These are phyloP conservation scores for Priocnemis perturbator DNA, from an alignment of 2,888 invertebrate genomes.

Conservation along the genomic window DNA sequence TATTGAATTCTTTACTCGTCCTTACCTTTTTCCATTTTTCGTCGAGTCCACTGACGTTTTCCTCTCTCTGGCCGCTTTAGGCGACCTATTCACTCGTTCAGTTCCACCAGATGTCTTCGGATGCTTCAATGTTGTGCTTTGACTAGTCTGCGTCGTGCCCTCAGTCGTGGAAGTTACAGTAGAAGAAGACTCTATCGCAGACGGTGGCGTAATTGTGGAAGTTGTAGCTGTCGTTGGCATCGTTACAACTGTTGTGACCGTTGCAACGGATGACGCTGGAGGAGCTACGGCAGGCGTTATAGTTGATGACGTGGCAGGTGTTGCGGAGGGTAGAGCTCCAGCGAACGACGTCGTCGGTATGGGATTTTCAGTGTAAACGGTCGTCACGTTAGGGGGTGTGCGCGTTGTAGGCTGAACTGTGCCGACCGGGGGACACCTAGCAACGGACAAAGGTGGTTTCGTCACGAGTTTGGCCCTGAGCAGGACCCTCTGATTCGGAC, in stretches of 20 bases:
- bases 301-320: slow-evolving; percentile 4
- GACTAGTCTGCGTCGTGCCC: slow-evolving; percentile 4
- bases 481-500: slow-evolving; percentile 80
- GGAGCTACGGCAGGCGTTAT: background rate
- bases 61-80: slow-evolving; percentile 59
- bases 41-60: slow-evolving; percentile 61
- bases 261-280: slow-evolving; percentile 9
- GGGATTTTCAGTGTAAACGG: slow-evolving; percentile 45
- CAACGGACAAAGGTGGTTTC: slow-evolving; percentile 76
- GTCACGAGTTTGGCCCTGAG: slow-evolving; percentile 81
- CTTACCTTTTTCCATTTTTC: slow-evolving; percentile 60
- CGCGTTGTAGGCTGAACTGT: slow-evolving; percentile 78
- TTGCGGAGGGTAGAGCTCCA: slow-evolving; percentile 11
- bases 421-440: slow-evolving; percentile 77
- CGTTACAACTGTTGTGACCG: too few species aligned
- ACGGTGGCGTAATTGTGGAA: background rate
- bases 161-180: slow-evolving; percentile 36
- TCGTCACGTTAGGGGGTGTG: slow-evolving; percentile 59
- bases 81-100: slow-evolving; percentile 59
- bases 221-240: slow-evolving; percentile 18
- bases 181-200: slow-evolving; percentile 1
- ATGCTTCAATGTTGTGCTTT: slow-evolving; percentile 25
- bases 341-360: slow-evolving; percentile 56
- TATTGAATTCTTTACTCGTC: too few species aligned
- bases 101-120: slow-evolving; percentile 11